phyloP scores from a whole-genome alignment of 2,888 invertebrate genomes.

The Sarcophaga carnaria region DNA sequence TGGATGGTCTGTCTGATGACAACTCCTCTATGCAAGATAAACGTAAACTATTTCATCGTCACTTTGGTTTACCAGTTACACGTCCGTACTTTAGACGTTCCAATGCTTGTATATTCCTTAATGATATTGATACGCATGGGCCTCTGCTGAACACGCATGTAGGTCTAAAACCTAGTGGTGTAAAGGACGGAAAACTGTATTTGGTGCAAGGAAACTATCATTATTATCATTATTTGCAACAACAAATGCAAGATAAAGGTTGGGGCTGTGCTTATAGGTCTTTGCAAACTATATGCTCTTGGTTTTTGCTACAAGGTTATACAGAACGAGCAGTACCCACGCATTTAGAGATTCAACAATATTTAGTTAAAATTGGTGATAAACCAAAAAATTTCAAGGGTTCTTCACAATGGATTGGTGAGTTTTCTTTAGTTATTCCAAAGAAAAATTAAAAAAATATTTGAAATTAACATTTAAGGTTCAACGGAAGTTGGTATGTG shows the following conservation, averaged over 20 bases:
- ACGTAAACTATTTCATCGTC: conserved; percentile 87
- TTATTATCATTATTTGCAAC: conserved; percentile 99
- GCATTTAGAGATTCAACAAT: conserved; percentile 94
- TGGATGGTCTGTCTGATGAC: conserved; percentile 86
- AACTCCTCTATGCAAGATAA: conserved; percentile 85
- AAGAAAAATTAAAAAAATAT: background rate
- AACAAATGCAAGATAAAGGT: conserved; percentile 96
- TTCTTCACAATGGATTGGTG: conserved; percentile 96
- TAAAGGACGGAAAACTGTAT: conserved; percentile 83
- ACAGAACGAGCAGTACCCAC: conserved; percentile 89
- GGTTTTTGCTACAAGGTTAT: conserved; percentile 96
- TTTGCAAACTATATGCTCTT: conserved; percentile 97
- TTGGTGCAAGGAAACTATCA: conserved; percentile 92
- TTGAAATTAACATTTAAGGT: conserved; percentile 79
- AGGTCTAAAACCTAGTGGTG: conserved; percentile 79
- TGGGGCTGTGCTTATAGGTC: conserved; percentile 99
- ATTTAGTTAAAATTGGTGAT: conserved; percentile 96
- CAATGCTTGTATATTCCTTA: conserved; percentile 85
- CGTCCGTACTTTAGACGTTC: conserved; percentile 89
- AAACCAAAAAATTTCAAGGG: conserved; percentile 93
- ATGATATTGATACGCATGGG: conserved; percentile 80
- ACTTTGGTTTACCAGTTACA: conserved; percentile 86
- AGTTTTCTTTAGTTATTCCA: background rate
- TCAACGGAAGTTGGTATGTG: conserved; percentile 98
- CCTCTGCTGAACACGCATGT: conserved; percentile 90